Evolutionary conservation across 2,888 invertebrate genomes (phyloP).

Genomic region (Corythucha ciliata): DNA sequence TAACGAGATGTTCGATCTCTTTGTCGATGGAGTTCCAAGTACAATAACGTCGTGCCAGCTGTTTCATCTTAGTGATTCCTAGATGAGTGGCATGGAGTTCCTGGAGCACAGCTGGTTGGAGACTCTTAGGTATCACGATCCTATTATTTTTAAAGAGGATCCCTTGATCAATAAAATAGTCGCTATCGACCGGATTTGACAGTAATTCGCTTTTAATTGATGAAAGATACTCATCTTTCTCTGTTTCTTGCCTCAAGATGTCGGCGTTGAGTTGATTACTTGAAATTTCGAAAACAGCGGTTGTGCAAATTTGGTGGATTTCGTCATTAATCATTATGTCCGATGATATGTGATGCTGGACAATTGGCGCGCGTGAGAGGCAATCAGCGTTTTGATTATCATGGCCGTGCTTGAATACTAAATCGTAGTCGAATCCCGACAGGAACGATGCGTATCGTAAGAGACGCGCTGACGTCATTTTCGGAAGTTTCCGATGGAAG

Average conservation of each 20-base stretch:
- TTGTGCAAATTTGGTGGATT: background rate
- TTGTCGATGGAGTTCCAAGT: conserved; percentile 37
- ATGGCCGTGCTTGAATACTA: conserved; percentile 4
- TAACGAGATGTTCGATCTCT: conserved; percentile 32
- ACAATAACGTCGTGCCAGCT: conserved; percentile 33
- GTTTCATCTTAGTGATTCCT: conserved; percentile 36
- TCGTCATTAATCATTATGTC: conserved; percentile 5
- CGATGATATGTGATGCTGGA: background rate
- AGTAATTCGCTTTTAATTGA: background rate
- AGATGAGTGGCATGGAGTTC: conserved; percentile 3
- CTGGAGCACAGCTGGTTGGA: background rate
- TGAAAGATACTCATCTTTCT: background rate
- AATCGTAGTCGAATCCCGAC: conserved; percentile 2
- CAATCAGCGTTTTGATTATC: conserved; percentile 11
- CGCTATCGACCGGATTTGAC: background rate
- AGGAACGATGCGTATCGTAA: conserved; percentile 5
- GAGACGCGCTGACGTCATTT: conserved; percentile 5
- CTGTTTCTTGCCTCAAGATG: conserved; percentile 1
- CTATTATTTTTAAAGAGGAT: conserved; percentile 2
- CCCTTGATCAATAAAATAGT: background rate
- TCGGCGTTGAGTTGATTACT: background rate
- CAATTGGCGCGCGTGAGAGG: conserved; percentile 6
- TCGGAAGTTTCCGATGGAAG: background rate
- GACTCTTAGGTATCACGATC: background rate
- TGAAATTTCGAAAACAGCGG: background rate